Percentiles rank a stretch among this genome's conserved stretches.
Evolutionary conservation across 1,140 invertebrate species (phyloP).

Genomic region (Dinoponera quadriceps): DNA sequence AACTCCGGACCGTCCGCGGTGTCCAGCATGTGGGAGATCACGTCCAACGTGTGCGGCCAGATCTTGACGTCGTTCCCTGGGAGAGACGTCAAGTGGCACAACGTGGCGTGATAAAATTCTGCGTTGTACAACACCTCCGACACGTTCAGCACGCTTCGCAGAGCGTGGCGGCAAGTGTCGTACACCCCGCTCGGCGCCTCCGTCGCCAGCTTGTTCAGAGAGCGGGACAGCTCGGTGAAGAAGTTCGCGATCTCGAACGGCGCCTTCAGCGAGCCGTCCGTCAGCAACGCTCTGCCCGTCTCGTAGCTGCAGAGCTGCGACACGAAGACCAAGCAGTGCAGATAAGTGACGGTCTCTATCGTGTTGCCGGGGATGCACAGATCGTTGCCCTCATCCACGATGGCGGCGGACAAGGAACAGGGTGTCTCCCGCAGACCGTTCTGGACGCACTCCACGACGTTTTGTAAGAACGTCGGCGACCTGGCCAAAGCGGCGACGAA

Average conservation of each 20-base stretch:
- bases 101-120: slow-evolving; percentile 77
- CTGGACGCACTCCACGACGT: slow-evolving; percentile 67
- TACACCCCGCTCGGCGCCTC: slow-evolving; percentile 79
- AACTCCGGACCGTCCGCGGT: slow-evolving; percentile 79
- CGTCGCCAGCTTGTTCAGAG: slow-evolving; percentile 75
- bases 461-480: slow-evolving; percentile 77
- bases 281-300: slow-evolving; percentile 74
- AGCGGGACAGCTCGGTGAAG: slow-evolving; percentile 73
- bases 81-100: slow-evolving; percentile 76
- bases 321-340: slow-evolving; percentile 80
- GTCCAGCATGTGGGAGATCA: slow-evolving; percentile 78
- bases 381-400: slow-evolving; percentile 78
- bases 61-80: slow-evolving; percentile 75
- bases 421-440: slow-evolving; percentile 77
- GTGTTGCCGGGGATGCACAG: slow-evolving; percentile 82
- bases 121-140: slow-evolving; percentile 74
- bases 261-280: slow-evolving; percentile 70
- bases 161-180: slow-evolving; percentile 73
- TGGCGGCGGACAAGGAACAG: slow-evolving; percentile 70
- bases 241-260: slow-evolving; percentile 78
- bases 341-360: slow-evolving; percentile 80
- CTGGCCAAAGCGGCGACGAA: slow-evolving; percentile 78
- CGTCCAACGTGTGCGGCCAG: slow-evolving; percentile 80
- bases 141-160: slow-evolving; percentile 76
- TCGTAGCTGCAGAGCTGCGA: slow-evolving; percentile 78